Evolutionary conservation across 2,888 invertebrate genomes (phyloP), one percentile per base, ranked within the genome.

Genomic region (Phorcus lineatus): DNA sequence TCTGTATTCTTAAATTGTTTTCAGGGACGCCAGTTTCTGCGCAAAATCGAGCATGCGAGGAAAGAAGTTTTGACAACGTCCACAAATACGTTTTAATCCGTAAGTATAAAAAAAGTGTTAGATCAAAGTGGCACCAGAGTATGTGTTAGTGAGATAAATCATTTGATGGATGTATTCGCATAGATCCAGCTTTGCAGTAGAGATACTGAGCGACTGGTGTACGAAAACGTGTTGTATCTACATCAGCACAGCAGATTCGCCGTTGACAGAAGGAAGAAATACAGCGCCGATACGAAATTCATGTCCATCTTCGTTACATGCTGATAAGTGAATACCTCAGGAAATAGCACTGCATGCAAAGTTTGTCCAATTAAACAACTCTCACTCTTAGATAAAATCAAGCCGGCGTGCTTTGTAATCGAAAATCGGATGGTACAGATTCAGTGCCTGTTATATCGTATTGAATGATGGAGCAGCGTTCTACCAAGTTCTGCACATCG

Each of bases 1-100:
- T 13, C 13, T 47, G 11, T 47, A 11, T 47, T 47, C 1, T 47
- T 11, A 47, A 11, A 11, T 11, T 47, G 47, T 47, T 70, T 74
- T n/a, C 52, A 79, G 79, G 79, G 31, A 74, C 74, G 11, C 19
- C 79, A n/a, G 52, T 52, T 19, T 24, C 36, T 11, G 74, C 31
- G 22, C 74, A 53, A 19, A 28, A 55, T 24, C 31, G 55, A 19
- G 77, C 78, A 0, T 90, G 90, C 78, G 79, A 83, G 22, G 85
- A 86, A 36, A 62, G 66, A 2, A 82, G 84, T 70, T 89, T 90
- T 79, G 77, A 78, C 54, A 77, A 83, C 1, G 84, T 84, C 19
- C 79, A 82, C 57, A 89, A 88, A 75, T 86, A 87, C 79, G 78
- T 88, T 17, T 79, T 90, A 24, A 86, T 89, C 75, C 89, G 90